Conservation (phyloP, 2,888 invertebrate species). For the Nematopogon swammerdamellus region DNA sequence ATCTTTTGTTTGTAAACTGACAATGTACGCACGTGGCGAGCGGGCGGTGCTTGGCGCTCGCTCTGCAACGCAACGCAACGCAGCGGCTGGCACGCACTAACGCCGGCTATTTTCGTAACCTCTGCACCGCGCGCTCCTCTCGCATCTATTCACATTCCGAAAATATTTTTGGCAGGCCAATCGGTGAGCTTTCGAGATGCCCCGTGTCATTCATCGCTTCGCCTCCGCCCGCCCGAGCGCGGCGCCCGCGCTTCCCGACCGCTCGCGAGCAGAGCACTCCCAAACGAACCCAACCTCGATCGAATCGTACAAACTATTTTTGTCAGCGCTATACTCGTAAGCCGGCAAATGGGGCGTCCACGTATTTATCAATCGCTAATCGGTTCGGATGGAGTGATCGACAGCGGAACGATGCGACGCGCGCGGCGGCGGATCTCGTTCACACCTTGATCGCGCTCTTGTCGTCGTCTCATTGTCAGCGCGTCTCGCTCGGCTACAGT, state of each 20-base stretch:
- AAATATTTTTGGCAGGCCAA: conserved; percentile 49
- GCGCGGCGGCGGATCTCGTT: neutral
- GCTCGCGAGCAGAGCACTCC: too few species aligned
- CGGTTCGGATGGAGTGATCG: neutral
- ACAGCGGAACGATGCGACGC: neutral
- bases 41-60: neutral
- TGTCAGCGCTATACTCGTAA: neutral
- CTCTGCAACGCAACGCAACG: too few species aligned
- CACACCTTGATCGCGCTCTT: neutral
- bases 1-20: too few species aligned
- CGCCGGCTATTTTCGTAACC: conserved; percentile 22
- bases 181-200: conserved; percentile 25
- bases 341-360: neutral
- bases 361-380: neutral
- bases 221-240: conserved; percentile 14
- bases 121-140: conserved; percentile 35
- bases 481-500: too few species aligned
- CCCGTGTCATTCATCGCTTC: conserved; percentile 51
- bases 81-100: conserved; percentile 20
- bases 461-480: too few species aligned
- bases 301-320: neutral
- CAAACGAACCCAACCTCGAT: neutral
- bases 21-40: neutral
- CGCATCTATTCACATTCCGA: conserved; percentile 36
- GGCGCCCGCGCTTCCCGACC: neutral